Base-by-base conservation (phyloP, 2,888 invertebrate genomes). In the Drosophila pseudotalamancana region DNA sequence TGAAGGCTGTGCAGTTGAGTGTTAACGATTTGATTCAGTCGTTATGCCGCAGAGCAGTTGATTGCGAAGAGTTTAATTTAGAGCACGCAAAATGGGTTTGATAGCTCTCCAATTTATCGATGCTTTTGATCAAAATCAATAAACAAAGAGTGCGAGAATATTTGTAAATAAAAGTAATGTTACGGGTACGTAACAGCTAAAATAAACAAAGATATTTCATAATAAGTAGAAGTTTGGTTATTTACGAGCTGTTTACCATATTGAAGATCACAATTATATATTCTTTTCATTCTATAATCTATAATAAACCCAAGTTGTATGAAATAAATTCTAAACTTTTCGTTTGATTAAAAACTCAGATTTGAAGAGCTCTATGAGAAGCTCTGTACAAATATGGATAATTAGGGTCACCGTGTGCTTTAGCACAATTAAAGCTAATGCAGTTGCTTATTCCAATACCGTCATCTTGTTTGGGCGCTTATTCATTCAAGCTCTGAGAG, bases 21-120 rank as follows among this genome's bases (percentile, higher is more conserved):
- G 76, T 78, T 75, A 82, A 79, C 79, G 49, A 82, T 79, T 82
- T 50, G 65, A 72, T 78, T 75, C 63, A 82, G 29, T 64, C 40
- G 34, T 27, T 59, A 29, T 32, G 54, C 32, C 45, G 32, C 43
- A 51, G 45, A 34, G 19, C 14, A 18, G 18, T 25, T 71, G 48
- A 82, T 61, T 79, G 64, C 21, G 23, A 16, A 35, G 39, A 16
- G 39, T 29, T 29, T 6, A 37, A 35, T 40, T 40, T 40, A 31
- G 29, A 35, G n/a, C 46, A 16, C 53, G 29, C 53, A 31, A 53
- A 71, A 71, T 68, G 23, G 9, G 35, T 18, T 2, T 18, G 11
- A 21, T 37, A 53, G 48, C 49, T 32, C 9, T 31, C 42, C 34
- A 60, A 60, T 46, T 21, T 11, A 39, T 46, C 39, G n/a, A 54